Percentiles rank a stretch among this genome's conserved stretches.
These are phyloP conservation scores for Scartelaos histophorus DNA, from an alignment of 2,113 vertebrate species.

Conservation along the genomic window DNA sequence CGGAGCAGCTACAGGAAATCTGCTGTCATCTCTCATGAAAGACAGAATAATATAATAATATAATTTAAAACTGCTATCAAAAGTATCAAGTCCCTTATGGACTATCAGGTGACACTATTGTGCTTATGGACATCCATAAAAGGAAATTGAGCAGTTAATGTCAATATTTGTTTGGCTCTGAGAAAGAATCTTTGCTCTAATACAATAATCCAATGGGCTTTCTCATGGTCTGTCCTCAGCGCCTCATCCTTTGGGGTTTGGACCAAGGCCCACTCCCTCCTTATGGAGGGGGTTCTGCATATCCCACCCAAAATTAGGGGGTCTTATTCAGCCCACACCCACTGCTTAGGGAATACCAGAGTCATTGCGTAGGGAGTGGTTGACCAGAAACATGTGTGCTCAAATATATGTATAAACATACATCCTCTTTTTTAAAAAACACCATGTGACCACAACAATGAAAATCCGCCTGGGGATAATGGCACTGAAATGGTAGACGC, in stretches of 20 bases:
- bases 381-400: constrained; percentile 59
- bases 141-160: constrained; percentile 46
- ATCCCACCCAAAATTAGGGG: constrained; percentile 65
- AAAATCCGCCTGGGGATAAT: not conserved
- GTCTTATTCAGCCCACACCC: constrained; percentile 55
- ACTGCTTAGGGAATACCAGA: constrained; percentile 56
- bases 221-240: constrained; percentile 24
- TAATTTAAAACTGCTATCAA: not conserved
- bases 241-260: constrained; percentile 43
- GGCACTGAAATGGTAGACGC: not conserved
- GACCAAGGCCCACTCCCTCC: constrained; percentile 18
- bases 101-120: constrained; percentile 26
- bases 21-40: constrained; percentile 20
- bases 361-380: constrained; percentile 53
- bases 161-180: constrained; percentile 49
- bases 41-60: constrained; percentile 5
- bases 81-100: constrained; percentile 9
- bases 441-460: constrained; percentile 7
- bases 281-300: constrained; percentile 33
- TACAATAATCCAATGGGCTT: constrained; percentile 49
- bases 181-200: constrained; percentile 46
- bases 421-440: constrained; percentile 14
- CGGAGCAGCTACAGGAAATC: constrained; percentile 9
- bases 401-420: constrained; percentile 32
- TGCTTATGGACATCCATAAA: constrained; percentile 28